phyloP scores from a whole-genome alignment of 2,797 vertebrate species.

The Astyanax mexicanus region DNA sequence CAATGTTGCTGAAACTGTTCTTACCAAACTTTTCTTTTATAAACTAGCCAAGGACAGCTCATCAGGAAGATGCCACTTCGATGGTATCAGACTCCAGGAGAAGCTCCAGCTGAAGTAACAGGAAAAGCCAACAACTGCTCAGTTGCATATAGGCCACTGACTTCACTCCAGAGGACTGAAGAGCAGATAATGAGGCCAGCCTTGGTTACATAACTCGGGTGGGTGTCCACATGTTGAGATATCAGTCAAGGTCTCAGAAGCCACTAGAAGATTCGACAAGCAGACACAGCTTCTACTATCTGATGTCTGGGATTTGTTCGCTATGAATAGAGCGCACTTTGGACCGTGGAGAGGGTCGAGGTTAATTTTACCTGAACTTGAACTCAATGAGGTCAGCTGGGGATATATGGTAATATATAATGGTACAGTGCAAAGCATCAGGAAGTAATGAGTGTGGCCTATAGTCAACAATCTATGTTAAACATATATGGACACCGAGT shows the following conservation, averaged over 20 bases:
- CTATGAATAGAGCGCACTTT: slow-evolving; percentile 12
- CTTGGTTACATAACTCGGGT: slow-evolving; percentile 21
- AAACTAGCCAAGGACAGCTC: not conserved
- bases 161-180: not conserved
- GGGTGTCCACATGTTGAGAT: not conserved
- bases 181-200: slow-evolving; percentile 11
- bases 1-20: too few species aligned
- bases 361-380: slow-evolving; percentile 1
- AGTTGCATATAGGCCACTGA: not conserved
- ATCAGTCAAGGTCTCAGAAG: slow-evolving; percentile 18
- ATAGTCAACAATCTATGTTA: too few species aligned
- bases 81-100: not conserved
- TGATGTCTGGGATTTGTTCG: not conserved
- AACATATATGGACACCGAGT: too few species aligned
- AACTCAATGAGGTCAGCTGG: not conserved
- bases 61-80: not conserved
- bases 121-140: not conserved
- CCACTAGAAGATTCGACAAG: not conserved
- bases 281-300: slow-evolving; percentile 1
- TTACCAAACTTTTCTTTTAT: too few species aligned
- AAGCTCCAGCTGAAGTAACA: slow-evolving; percentile 5
- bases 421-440: too few species aligned
- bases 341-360: not conserved
- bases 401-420: too few species aligned
- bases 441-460: not conserved